Conservation (phyloP, 2,113 vertebrate species). For the Percopsis transmontana region DNA sequence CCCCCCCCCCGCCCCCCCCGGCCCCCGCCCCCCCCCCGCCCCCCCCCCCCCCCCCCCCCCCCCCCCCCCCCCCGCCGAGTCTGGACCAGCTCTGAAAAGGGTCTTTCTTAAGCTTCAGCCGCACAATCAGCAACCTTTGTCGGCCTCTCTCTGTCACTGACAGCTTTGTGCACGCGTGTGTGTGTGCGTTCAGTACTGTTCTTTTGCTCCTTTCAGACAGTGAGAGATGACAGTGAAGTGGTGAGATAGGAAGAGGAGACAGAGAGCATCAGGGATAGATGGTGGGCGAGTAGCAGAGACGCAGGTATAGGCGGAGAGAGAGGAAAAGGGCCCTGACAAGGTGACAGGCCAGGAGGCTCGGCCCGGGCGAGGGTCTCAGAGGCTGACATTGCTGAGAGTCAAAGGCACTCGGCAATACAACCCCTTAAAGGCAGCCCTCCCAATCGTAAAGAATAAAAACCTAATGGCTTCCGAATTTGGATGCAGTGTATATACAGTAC, state of each 20-base stretch:
- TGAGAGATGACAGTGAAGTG: slow-evolving; percentile 44
- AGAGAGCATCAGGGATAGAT: slow-evolving; percentile 27
- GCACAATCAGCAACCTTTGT: slow-evolving; percentile 53
- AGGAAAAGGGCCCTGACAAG: slow-evolving; percentile 26
- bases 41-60: no score
- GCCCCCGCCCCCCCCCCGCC: not conserved
- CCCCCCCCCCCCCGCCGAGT: not conserved
- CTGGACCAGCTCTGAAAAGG: not conserved
- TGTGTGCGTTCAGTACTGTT: not conserved
- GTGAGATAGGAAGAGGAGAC: slow-evolving; percentile 39
- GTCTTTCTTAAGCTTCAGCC: no score
- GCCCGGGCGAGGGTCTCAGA: slow-evolving; percentile 25
- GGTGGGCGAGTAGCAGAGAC: not conserved
- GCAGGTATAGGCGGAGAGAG: slow-evolving; percentile 6
- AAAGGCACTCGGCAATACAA: slow-evolving; percentile 59
- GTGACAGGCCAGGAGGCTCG: slow-evolving; percentile 49
- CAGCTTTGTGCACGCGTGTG: slow-evolving; percentile 22
- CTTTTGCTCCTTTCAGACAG: slow-evolving; percentile 14
- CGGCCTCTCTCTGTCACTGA: slow-evolving; percentile 40
- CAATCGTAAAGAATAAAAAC: slow-evolving; percentile 53
- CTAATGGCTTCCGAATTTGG: slow-evolving; percentile 63
- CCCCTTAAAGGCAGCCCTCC: slow-evolving; percentile 47
- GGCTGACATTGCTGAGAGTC: slow-evolving; percentile 32
- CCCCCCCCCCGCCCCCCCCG: no score
- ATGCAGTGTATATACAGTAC: no score